Base-by-base conservation (phyloP, 2,113 vertebrate genomes). In the Oreochromis tanganicae region DNA sequence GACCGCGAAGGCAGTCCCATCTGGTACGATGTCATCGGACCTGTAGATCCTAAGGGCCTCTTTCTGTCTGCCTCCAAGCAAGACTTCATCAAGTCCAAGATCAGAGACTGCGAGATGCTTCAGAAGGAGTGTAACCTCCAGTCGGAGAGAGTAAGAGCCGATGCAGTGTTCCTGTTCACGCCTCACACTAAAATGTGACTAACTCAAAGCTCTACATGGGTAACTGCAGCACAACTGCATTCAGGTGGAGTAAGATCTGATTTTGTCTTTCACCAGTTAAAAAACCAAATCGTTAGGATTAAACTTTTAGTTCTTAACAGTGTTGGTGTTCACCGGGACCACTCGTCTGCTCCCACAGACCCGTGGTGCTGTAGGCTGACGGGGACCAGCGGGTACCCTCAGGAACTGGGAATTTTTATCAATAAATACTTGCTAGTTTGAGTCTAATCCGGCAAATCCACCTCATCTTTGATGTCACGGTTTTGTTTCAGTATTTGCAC, bases 61-160 rank as follows among this genome's bases (percentile, higher is more conserved):
- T 97, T 99, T 82, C 95, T 98, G 84, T 99, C 98, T 0, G 98
- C 97, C 89, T 97, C 97, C 87, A 99, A 99, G 91, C 98, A 99
- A 93, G 98, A 99, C 94, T 96, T 99, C 91, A 95, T 99, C 61
- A 99, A 96, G 95, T 97, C 97, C 90, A 99, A 99, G 96, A 97
- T 98, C 94, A 94, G 97, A 8, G 98, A 99, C 94, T 99, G 98
- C 0, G 98, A 99, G 95, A n/a, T 96, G 86, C 94, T 99, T 81
- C 96, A 95, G 89, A 94, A 38, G 1, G 95, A 97, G 32, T 98
- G 98, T 1, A 88, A 89, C 4, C 54, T 55, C 5, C 98, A 99
- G 93, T 96, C 89, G 0, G 68, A 96, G 63, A 97, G 97, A 96
- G 98, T 97, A 85, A 81, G 91, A 0, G 7, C 19, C 14, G 5